Evolutionary conservation across 2,113 vertebrate genomes (phyloP).

Genomic region (Campylomormyrus tamandua): DNA sequence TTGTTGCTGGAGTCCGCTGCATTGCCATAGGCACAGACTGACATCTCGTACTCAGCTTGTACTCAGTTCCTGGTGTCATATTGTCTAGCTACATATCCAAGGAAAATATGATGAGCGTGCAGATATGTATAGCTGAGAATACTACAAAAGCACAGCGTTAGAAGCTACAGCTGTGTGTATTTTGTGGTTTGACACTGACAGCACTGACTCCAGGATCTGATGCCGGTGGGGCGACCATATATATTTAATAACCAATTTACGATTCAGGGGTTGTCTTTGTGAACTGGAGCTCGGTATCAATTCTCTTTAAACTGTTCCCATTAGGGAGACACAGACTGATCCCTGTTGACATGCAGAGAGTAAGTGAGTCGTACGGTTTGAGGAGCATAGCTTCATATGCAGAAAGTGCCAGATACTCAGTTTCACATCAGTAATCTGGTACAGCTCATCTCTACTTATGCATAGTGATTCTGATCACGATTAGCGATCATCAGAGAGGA

Average conservation of each 20-base stretch:
- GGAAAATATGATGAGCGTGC: neutral
- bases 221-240: neutral
- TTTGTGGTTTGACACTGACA: neutral
- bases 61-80: neutral
- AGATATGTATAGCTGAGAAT: neutral
- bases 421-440: neutral
- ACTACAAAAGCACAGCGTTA: neutral
- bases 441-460: neutral
- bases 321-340: slow-evolving; percentile 1
- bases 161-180: neutral
- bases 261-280: slow-evolving; percentile 21
- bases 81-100: neutral
- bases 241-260: neutral
- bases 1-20: neutral
- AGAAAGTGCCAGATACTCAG: neutral
- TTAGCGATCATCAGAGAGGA: neutral
- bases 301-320: slow-evolving; percentile 24
- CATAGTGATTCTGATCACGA: slow-evolving; percentile 7
- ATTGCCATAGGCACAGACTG: neutral
- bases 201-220: neutral
- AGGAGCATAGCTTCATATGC: neutral
- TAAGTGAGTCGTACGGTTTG: neutral
- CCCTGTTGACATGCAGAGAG: neutral
- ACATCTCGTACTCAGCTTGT: neutral
- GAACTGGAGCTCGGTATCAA: slow-evolving; percentile 24